Conservation (phyloP, 2,113 vertebrate species). For the Dasyprocta punctata region DNA sequence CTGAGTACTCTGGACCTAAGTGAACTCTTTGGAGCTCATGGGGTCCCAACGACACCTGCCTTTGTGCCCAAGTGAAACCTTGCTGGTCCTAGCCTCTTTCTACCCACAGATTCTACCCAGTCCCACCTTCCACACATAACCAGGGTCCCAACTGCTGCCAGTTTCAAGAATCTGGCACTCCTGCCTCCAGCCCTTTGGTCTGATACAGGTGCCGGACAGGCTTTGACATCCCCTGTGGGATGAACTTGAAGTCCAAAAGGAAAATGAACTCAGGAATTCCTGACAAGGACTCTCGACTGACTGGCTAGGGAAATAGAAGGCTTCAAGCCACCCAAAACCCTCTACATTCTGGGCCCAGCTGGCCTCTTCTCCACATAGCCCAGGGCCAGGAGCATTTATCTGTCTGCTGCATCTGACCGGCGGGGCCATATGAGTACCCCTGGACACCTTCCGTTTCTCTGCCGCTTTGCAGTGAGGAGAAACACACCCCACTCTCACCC, state of each 20-base stretch:
- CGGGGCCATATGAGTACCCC: not conserved
- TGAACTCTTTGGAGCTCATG: not conserved
- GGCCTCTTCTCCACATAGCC: not conserved
- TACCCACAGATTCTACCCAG: not conserved
- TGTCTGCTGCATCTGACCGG: not conserved
- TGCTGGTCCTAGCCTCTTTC: not conserved
- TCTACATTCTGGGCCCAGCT: not conserved
- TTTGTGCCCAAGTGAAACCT: not conserved
- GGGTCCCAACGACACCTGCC: not conserved
- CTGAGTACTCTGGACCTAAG: fast-evolving
- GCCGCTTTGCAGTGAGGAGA: not conserved
- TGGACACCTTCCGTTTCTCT: not conserved
- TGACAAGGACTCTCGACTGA: not conserved
- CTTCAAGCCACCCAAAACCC: not conserved
- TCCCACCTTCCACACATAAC: not conserved
- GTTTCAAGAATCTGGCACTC: not conserved
- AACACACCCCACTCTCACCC: not conserved
- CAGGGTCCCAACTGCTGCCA: not conserved
- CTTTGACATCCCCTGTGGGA: not conserved
- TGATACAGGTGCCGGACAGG: not conserved
- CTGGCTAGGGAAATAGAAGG: not conserved
- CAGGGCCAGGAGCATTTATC: not conserved
- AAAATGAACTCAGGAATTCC: not conserved
- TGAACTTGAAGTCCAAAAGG: not conserved
- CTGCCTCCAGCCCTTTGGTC: not conserved